Evolutionary conservation across 2,797 vertebrate genomes (phyloP).

Genomic region (Clarias fuscus): DNA sequence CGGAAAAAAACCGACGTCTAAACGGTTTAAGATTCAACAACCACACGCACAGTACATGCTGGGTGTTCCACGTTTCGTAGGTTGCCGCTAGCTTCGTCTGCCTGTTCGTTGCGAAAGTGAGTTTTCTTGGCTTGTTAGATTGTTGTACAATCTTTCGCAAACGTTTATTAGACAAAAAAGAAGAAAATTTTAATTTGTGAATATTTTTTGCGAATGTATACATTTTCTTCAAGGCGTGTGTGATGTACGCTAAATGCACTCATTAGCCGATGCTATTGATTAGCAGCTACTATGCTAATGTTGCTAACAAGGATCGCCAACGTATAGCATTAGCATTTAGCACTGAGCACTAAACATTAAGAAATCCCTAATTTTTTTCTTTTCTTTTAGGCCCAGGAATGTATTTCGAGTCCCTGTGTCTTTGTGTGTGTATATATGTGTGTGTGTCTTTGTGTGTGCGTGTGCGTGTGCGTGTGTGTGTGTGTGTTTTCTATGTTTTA

Average conservation of each 20-base stretch:
- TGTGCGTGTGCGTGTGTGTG: slow-evolving; percentile 40
- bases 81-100: too few species aligned
- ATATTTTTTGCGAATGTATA: background rate
- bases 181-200: background rate
- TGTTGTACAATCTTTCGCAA: background rate
- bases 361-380: background rate
- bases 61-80: background rate
- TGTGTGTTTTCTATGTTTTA: background rate
- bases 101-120: too few species aligned
- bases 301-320: background rate
- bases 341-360: background rate
- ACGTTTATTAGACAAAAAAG: background rate
- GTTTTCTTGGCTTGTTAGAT: too few species aligned
- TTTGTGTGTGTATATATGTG: slow-evolving; percentile 35
- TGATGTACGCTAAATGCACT: background rate
- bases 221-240: background rate
- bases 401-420: slow-evolving; percentile 16
- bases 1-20: background rate
- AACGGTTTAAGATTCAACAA: background rate
- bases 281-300: background rate
- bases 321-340: background rate
- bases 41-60: background rate
- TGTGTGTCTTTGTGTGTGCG: slow-evolving; percentile 43
- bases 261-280: background rate
- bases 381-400: background rate